Evolutionary conservation across 2,888 invertebrate species (phyloP), one percentile per base, ranked within the genome.

Genomic region (Limnephilus rhombicus): DNA sequence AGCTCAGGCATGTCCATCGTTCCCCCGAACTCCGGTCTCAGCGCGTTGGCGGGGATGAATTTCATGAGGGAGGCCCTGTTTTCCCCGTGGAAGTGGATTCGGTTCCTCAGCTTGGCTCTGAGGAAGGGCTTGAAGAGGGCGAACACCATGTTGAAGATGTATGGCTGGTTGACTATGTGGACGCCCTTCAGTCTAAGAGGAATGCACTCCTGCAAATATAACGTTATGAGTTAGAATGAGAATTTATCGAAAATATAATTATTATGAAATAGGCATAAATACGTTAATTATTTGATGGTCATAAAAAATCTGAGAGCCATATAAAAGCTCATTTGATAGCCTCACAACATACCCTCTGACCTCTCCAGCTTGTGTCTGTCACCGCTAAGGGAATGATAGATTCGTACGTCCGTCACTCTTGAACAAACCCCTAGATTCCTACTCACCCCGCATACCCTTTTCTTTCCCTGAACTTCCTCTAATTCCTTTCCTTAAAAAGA

Each of bases 81-180:
- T 24, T 96, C 96, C 1, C 98, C 98, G 94, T 98, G 98, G 95
- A 98, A 98, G 94, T 96, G 96, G 91, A 98, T 97, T 96, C 98
- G 97, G 92, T 97, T 97, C 89, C 97, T 97, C 34, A 98, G 95
- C 95, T 98, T 99, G 94, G 98, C 98, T 94, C 98, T 96, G 94
- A 99, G 96, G 95, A 99, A 99, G 0, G 99, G 99, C 95, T 98
- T 98, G 95, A 99, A 98, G 91, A 99, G 96, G 13, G 98, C 97
- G 94, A 98, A 99, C 5, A 98, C 96, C 97, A 98, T 97, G 94
- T 98, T 98, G 95, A 99, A 99, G 93, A 98, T 96, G 94, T 97
- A 97, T 0, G 99, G 98, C 94, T 99, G 98, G 95, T 98, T 98
- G n/a, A 99, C 96, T 89, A 99, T 96, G 94, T 99, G 99, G 4